Percentiles rank a stretch among this genome's conserved stretches.
phyloP scores from a whole-genome alignment of 2,113 vertebrate genomes.

The Gasterosteus nipponicus region DNA sequence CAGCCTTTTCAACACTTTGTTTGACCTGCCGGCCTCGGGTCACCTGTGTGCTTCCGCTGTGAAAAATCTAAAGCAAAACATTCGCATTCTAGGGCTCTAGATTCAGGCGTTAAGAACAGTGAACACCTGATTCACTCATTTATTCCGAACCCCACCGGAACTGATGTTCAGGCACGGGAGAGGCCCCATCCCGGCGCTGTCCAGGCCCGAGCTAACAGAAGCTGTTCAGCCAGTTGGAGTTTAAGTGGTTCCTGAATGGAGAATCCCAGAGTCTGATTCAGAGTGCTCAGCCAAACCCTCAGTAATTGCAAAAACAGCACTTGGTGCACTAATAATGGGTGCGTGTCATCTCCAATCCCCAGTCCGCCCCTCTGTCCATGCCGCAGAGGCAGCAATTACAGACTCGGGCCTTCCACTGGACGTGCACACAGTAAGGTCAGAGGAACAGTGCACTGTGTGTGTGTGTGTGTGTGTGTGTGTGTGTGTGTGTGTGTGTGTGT shows the following conservation, averaged over 20 bases:
- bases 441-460: constrained; percentile 57
- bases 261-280: constrained; percentile 73
- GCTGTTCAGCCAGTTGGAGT: constrained; percentile 74
- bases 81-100: not conserved
- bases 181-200: constrained; percentile 41
- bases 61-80: not conserved
- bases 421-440: constrained; percentile 51
- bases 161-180: constrained; percentile 12
- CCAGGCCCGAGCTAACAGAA: constrained; percentile 60
- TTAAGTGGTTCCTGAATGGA: constrained; percentile 69
- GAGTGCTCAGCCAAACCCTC: constrained; percentile 78
- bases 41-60: not conserved
- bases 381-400: constrained; percentile 81
- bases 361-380: constrained; percentile 75
- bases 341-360: constrained; percentile 81
- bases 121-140: constrained; percentile 17
- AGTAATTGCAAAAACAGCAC: constrained; percentile 84
- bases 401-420: constrained; percentile 62
- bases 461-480: constrained; percentile 6
- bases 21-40: not conserved
- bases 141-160: constrained; percentile 26
- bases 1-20: not conserved
- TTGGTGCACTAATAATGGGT: constrained; percentile 82
- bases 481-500: constrained; percentile 12
- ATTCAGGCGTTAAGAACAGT: not conserved